Evolutionary conservation across 2,797 vertebrate genomes (phyloP).

Genomic region (Acanthis flammea): DNA sequence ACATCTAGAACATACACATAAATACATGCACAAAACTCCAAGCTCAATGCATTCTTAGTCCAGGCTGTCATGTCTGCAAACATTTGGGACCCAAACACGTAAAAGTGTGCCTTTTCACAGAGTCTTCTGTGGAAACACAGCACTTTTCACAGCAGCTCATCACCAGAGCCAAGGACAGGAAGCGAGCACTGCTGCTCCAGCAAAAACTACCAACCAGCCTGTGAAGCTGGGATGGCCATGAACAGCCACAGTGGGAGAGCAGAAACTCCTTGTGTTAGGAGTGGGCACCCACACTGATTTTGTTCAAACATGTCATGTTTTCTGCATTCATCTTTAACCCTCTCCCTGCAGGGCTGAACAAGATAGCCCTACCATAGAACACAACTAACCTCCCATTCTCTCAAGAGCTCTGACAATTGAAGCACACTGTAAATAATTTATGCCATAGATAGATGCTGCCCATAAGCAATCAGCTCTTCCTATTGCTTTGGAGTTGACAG

Average conservation of each 20-base stretch:
- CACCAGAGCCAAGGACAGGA: neutral
- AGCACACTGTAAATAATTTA: neutral
- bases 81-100: neutral
- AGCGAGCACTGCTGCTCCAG: neutral
- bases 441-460: neutral
- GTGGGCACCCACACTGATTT: neutral
- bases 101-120: fast-evolving
- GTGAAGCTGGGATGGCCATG: fast-evolving
- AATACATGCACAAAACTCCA: neutral
- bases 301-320: neutral
- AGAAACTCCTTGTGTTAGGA: neutral
- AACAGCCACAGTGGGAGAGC: neutral
- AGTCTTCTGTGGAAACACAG: neutral
- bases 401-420: neutral
- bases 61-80: neutral
- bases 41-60: neutral
- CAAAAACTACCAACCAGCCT: neutral
- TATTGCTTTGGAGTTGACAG: neutral
- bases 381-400: neutral
- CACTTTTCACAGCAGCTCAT: neutral
- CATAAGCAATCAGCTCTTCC: neutral
- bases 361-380: neutral
- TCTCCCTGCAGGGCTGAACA: neutral
- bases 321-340: neutral
- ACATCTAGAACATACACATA: neutral